Percentiles rank a stretch among this genome's conserved stretches.
phyloP scores from a whole-genome alignment of 2,888 invertebrate genomes.

The Hemistola chrysoprasaria region DNA sequence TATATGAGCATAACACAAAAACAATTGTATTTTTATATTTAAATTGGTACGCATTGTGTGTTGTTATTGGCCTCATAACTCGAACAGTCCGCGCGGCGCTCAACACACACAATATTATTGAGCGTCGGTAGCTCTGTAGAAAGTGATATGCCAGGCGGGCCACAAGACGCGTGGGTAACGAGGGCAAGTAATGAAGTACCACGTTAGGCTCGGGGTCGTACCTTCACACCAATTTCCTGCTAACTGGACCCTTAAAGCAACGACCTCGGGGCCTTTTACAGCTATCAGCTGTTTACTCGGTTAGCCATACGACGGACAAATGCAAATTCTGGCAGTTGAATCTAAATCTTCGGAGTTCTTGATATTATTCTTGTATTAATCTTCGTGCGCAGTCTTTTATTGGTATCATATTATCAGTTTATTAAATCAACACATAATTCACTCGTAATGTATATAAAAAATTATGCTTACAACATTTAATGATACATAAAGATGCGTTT shows the following conservation, averaged over 20 bases:
- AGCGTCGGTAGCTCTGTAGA: constrained; percentile 10
- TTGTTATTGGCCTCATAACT: background rate
- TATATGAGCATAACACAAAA: too few relatives aligned
- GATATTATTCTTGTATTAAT: too few relatives aligned
- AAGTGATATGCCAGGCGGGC: constrained; percentile 34
- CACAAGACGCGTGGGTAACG: constrained; percentile 53
- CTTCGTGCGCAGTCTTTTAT: too few relatives aligned
- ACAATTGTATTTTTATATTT: too few relatives aligned
- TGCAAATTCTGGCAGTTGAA: too few relatives aligned
- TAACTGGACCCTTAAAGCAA: constrained; percentile 64
- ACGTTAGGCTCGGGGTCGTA: constrained; percentile 60
- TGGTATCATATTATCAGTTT: too few relatives aligned
- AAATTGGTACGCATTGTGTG: too few relatives aligned
- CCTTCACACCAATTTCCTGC: constrained; percentile 63
- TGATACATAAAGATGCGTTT: background rate
- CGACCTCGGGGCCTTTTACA: constrained; percentile 54
- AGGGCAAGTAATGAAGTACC: constrained; percentile 69
- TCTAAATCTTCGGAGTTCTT: too few relatives aligned
- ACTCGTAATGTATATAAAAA: too few relatives aligned
- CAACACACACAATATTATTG: constrained; percentile 1
- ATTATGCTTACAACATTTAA: too few relatives aligned
- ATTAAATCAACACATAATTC: background rate
- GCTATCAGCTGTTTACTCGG: constrained; percentile 42
- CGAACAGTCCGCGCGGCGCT: background rate
- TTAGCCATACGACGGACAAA: constrained; percentile 13